Evolutionary conservation across 2,797 vertebrate genomes (phyloP), one percentile per base, ranked within the genome.

Genomic region (Acanthurus leucopareius): DNA sequence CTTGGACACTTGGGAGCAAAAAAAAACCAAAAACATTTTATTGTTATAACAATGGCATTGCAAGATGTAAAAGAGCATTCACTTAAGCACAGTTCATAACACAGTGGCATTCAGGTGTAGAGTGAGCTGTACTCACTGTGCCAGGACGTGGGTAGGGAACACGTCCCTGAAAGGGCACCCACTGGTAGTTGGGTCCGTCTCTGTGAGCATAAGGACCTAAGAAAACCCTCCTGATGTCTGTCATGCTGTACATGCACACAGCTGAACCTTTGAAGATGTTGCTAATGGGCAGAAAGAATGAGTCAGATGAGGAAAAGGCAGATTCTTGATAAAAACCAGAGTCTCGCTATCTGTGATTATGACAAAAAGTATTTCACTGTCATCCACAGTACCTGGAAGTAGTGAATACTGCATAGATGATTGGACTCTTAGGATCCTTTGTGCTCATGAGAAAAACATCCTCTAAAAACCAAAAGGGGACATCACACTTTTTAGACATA

Each of bases 221-320:
- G 85, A 99, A 99, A 0, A 98, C 98, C 84, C 98, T 96, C 73
- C 98, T 94, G 58, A 99, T 96, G 57, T 99, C 98, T 0, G 97
- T 95, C 97, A 99, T 98, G 92, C 96, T 99, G 89, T 99, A 99
- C 96, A 98, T 96, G 14, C 98, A 99, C 60, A 99, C 97, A 0
- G 98, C 98, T 17, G 98, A 99, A 2, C 98, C 98, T 90, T 97
- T 99, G 91, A 99, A 99, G 93, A 99, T 97, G 88, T 99, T 99
- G 88, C 98, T 99, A 82, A 73, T 32, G 68, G 22, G 20, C 54
- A 76, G 57, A 82, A 49, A 70, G 5, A 49, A 73, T 17, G 0
- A 82, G 11, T 79, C 54, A 64, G 40, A 69, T 19, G 60, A 69
- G 35, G 10, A 78, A 25, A 68, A 1, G 4, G n/a, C 32, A 51